Percentiles rank a stretch among this genome's conserved stretches.
phyloP scores from a whole-genome alignment of 2,113 vertebrate genomes.

The Misgurnus mizolepis region DNA sequence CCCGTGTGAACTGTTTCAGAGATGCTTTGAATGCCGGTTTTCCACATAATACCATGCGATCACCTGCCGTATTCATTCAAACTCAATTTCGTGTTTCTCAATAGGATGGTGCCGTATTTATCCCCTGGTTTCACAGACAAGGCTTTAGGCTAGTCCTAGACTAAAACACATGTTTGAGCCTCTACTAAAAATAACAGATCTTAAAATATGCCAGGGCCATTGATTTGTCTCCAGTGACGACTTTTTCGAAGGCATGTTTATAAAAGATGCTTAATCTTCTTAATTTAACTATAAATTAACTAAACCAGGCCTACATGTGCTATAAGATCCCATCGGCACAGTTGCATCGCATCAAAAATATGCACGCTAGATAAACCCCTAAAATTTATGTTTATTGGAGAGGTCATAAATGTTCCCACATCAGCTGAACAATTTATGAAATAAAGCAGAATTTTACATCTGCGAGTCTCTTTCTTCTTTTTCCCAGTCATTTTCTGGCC shows the following conservation, averaged over 20 bases:
- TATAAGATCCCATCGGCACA: not conserved
- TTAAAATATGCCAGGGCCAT: too few species aligned
- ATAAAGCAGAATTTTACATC: not conserved
- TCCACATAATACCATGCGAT: not conserved
- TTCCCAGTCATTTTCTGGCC: not conserved
- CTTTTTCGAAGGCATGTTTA: too few species aligned
- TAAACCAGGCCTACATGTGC: not conserved
- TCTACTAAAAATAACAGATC: too few species aligned
- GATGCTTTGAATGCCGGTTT: not conserved
- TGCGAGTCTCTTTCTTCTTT: not conserved
- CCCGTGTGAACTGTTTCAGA: constrained; percentile 2
- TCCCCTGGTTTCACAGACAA: too few species aligned
- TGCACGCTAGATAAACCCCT: not conserved
- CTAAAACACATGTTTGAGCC: too few species aligned
- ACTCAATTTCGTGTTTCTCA: not conserved
- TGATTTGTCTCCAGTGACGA: too few species aligned
- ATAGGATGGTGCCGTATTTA: not conserved
- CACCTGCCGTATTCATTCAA: not conserved
- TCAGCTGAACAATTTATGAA: not conserved
- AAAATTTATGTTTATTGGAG: not conserved
- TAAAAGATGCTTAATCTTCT: too few species aligned
- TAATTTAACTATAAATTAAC: too few species aligned
- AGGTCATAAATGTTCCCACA: not conserved
- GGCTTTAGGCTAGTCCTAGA: too few species aligned
- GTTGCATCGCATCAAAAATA: not conserved